Base-by-base conservation (phyloP, 2,888 invertebrate genomes). In the Nasonovia ribisnigri region DNA sequence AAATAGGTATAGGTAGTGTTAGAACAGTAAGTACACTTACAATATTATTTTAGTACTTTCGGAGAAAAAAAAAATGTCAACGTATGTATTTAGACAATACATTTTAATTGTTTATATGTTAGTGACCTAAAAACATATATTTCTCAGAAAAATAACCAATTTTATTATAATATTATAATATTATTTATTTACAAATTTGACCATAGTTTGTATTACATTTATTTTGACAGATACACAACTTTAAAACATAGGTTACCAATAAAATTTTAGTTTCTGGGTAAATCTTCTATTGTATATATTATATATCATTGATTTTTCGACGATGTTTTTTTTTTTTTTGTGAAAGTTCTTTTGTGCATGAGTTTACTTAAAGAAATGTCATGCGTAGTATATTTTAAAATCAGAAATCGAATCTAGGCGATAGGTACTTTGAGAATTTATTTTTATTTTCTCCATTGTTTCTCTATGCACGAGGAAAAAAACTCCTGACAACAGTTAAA, bases 71-170 rank as follows among this genome's bases (percentile, higher is more conserved):
- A 77, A 92, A 84, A 88, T 54, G 88, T 16, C 54, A 54, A 42
- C 16, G 88, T 88, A 11, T 26, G 11, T 54, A 42, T 88, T 88
- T 57, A 24, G 54, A 88, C 88, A 54, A 88, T 88, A 88, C 42
- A 54, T 88, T 57, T 88, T 88, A 88, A 54, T 54, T 88, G 11
- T 54, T 88, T 51, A 54, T 42, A 57, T 11, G 24, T 5, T 88
- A 42, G 26, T 88, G 10, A 54, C 88, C 88, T 88, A 42, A 54
- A 88, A 88, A 88, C 54, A 88, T 77, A 67, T 77, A 20, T 77
- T 77, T 20, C 20, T 36, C 8, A 54, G 57, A 57, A 57, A 77
- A 77, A 36, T 36, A 36, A 36, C 36, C 0, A 20, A 36, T 36
- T 77, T 77, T 77, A 36, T n/a, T 8, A n/a, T 16, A 67, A n/a